phyloP scores from a whole-genome alignment of 2,888 invertebrate genomes.

The Diloba caeruleocephala region DNA sequence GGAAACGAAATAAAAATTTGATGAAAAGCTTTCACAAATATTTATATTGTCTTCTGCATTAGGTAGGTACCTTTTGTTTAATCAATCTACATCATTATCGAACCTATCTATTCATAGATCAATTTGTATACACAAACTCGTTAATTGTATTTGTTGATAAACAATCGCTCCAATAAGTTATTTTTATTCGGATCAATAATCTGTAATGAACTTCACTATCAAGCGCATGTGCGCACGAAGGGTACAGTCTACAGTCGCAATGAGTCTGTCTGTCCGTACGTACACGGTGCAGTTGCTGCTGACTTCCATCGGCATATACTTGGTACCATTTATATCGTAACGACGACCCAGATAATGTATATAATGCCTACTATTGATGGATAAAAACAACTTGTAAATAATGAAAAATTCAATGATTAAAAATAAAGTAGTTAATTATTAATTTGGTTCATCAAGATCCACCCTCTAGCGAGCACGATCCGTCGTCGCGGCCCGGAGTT shows the following conservation, averaged over 20 bases:
- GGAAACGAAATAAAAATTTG: slow-evolving; percentile 11
- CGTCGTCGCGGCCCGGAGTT: no score
- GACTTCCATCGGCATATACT: no score
- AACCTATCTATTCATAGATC: slow-evolving; percentile 33
- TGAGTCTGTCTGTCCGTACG: slow-evolving; percentile 49
- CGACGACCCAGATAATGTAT: no score
- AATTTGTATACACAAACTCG: slow-evolving; percentile 39
- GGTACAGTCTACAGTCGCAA: slow-evolving; percentile 62
- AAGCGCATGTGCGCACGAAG: slow-evolving; percentile 68
- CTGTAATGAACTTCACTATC: slow-evolving; percentile 75
- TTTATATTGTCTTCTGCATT: slow-evolving; percentile 10
- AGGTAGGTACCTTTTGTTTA: slow-evolving; percentile 9
- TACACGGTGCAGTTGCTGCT: slow-evolving; percentile 37
- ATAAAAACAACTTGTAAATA: no score
- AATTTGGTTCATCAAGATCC: no score
- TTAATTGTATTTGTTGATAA: slow-evolving; percentile 53
- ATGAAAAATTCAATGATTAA: no score
- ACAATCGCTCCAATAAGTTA: slow-evolving; percentile 48
- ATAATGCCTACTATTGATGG: no score
- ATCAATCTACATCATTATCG: slow-evolving; percentile 22
- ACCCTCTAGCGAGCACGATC: no score
- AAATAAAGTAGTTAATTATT: no score
- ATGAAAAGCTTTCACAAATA: slow-evolving; percentile 6
- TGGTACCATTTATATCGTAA: no score
- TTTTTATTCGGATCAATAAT: slow-evolving; percentile 68